These are phyloP conservation scores for Origma solitaria DNA, from an alignment of 2,113 vertebrate species.

Conservation along the genomic window DNA sequence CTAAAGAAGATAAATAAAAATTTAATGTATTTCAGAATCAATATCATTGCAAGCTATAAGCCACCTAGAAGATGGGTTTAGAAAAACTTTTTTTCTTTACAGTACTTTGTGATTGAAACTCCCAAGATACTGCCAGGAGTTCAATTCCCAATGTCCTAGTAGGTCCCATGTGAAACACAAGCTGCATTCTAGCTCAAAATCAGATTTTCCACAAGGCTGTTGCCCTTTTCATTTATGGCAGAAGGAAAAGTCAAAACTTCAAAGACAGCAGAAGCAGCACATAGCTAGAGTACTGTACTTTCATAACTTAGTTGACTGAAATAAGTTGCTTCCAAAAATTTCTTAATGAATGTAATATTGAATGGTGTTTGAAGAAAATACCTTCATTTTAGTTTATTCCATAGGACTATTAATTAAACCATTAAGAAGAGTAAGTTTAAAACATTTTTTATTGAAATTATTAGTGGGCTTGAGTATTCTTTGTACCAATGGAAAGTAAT, in stretches of 20 bases:
- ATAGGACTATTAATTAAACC: background rate
- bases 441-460: background rate
- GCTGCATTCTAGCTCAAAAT: background rate
- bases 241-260: background rate
- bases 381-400: background rate
- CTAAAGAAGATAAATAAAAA: background rate
- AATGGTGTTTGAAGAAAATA: background rate
- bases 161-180: background rate
- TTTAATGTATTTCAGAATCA: background rate
- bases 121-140: background rate
- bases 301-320: background rate
- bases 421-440: background rate
- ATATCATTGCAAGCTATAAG: background rate
- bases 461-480: background rate
- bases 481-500: background rate
- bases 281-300: background rate
- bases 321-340: background rate
- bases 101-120: background rate
- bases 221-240: background rate
- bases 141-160: background rate
- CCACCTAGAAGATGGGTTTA: background rate
- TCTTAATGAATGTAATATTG: background rate
- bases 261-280: background rate
- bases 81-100: background rate
- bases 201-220: background rate